Evolutionary conservation across 2,888 invertebrate genomes (phyloP).

Genomic region (Cantharis lateralis): DNA sequence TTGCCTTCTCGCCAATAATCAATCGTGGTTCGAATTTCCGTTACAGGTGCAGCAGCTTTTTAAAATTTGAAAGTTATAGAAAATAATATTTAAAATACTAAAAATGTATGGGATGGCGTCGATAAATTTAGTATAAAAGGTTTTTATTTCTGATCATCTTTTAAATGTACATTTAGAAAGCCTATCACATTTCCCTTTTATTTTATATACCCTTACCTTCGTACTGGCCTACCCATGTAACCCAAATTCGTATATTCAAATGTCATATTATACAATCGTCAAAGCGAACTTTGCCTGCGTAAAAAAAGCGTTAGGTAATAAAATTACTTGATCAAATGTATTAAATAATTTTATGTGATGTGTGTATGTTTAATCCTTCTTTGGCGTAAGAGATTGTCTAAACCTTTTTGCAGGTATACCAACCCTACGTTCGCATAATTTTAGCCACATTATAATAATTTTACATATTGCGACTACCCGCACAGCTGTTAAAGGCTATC

Average conservation of each 20-base stretch:
- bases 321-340: conserved; percentile 17
- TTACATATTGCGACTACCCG: conserved; percentile 26
- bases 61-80: not conserved
- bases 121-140: not conserved
- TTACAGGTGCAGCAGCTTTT: not conserved
- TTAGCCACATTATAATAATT: conserved; percentile 46
- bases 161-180: conserved; percentile 25
- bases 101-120: not conserved
- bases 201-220: conserved; percentile 27
- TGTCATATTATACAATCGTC: conserved; percentile 38
- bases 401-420: conserved; percentile 45
- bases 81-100: not conserved
- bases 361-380: conserved; percentile 45
- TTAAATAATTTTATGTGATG: conserved; percentile 33
- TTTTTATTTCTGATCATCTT: conserved; percentile 7
- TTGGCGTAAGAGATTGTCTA: conserved; percentile 36
- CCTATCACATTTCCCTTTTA: conserved; percentile 31
- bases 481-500: conserved; percentile 24
- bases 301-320: conserved; percentile 16
- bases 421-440: conserved; percentile 41
- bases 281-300: conserved; percentile 13
- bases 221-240: conserved; percentile 28
- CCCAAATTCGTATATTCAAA: conserved; percentile 44
- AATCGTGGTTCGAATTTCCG: no score
- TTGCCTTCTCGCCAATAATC: not conserved